Conservation (phyloP, 2,797 vertebrate genomes). For the Enteromius trimaculatus region DNA sequence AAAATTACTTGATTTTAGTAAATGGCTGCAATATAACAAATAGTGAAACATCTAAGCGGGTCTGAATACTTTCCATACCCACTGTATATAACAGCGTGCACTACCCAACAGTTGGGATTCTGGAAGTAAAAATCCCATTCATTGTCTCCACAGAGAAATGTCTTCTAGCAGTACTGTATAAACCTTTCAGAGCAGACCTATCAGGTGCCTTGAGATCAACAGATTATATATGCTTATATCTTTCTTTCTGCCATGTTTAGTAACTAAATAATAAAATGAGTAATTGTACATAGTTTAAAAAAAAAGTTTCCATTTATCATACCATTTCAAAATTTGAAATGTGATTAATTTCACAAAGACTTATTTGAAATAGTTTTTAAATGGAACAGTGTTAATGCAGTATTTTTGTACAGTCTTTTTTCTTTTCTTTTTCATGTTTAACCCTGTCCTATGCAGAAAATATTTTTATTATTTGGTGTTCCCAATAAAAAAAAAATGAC, state of each 20-base stretch:
- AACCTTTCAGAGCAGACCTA: too few species aligned
- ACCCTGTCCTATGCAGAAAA: neutral
- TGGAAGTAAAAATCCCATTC: too few species aligned
- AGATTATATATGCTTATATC: neutral
- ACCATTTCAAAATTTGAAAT: neutral
- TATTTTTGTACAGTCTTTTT: too few species aligned
- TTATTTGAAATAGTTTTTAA: neutral
- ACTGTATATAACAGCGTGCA: constrained; percentile 4
- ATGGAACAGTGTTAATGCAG: too few species aligned
- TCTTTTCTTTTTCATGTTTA: neutral
- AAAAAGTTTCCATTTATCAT: neutral
- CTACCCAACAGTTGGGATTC: constrained; percentile 31
- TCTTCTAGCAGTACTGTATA: too few species aligned
- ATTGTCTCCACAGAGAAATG: too few species aligned
- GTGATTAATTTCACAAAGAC: neutral
- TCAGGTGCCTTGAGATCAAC: neutral
- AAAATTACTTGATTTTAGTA: too few species aligned
- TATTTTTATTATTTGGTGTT: neutral
- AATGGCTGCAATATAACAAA: too few species aligned
- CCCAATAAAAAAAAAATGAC: neutral
- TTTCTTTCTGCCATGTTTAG: neutral
- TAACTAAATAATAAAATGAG: neutral
- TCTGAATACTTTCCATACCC: too few species aligned
- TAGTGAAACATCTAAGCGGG: too few species aligned
- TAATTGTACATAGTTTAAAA: neutral